phyloP scores from a whole-genome alignment of 37 sponge, comb jelly and placozoan species.

The Dysidea cf. avara region DNA sequence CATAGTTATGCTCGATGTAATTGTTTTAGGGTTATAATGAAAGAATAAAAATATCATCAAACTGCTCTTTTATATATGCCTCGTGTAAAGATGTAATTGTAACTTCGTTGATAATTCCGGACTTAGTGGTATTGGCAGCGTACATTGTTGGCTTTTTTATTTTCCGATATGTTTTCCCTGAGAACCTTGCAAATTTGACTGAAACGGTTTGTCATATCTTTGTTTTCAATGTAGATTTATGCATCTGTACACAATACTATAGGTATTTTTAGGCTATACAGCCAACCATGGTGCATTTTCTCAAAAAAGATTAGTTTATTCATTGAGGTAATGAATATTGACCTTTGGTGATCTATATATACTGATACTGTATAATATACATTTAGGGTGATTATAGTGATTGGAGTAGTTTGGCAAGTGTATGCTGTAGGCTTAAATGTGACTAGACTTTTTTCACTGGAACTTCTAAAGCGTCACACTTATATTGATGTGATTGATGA shows the following conservation, averaged over 20 bases:
- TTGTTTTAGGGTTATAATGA: too few relatives aligned
- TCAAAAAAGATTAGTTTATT: conserved; percentile 57
- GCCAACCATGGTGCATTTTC: conserved; percentile 32
- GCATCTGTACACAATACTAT: too few relatives aligned
- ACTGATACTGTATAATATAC: neutral
- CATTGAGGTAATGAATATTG: conserved; percentile 37
- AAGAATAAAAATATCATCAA: too few relatives aligned
- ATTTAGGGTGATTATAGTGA: conserved; percentile 33
- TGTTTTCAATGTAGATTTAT: too few relatives aligned
- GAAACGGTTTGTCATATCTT: conserved; percentile 50
- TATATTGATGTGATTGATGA: conserved; percentile 12
- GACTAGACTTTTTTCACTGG: conserved; percentile 37
- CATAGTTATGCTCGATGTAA: too few relatives aligned
- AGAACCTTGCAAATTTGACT: conserved; percentile 76
- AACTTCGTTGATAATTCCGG: conserved; percentile 61
- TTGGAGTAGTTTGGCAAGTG: conserved; percentile 63
- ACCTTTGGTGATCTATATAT: neutral
- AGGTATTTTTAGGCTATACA: conserved; percentile 68
- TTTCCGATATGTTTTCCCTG: conserved; percentile 62
- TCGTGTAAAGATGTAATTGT: conserved; percentile 46
- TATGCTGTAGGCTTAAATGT: conserved; percentile 40
- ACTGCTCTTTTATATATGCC: too few relatives aligned
- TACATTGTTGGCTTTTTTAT: conserved; percentile 74
- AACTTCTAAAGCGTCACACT: conserved; percentile 29
- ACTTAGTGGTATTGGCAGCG: conserved; percentile 53